Evolutionary conservation across 2,113 vertebrate species (phyloP), one percentile per base, ranked within the genome.

Genomic region (Paralichthys olivaceus): DNA sequence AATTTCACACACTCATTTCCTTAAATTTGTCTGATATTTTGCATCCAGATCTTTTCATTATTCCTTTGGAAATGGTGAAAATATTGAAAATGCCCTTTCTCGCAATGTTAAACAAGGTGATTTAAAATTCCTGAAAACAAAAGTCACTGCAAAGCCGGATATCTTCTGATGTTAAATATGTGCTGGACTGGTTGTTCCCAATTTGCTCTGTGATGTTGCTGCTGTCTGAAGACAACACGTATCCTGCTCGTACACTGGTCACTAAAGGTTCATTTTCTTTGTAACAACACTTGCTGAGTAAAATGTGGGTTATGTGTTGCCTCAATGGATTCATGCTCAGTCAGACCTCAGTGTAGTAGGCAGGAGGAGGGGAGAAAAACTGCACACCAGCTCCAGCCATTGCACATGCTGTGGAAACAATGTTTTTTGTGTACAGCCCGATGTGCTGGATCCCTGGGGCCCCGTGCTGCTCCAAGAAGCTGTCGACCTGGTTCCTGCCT

Each of bases 361-460:
- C 81, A 1, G 84, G 4, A 0, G 97, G 97, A 26, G 97, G 96
- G 0, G 81, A 91, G 87, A 97, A 93, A 80, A 99, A 96, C 61
- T 58, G 82, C 0, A 91, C 96, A 0, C 97, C 96, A 0, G 72
- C 87, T 59, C 81, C 51, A 0, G 87, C 84, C 94, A 96, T 90
- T 3, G 78, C 54, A 8, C 88, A 71, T 5, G 94, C 93, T 0
- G 96, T 91, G 13, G 89, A 69, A 11, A 97, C 0, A 0, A 99
- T 98, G 75, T 97, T 82, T 0, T 91, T 69, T 0, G 97, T 97
- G 91, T 93, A 90, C 47, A 99, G 93, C 0, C 93, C 97, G 0
- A 98, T 92, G 0, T 98, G 98, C 88, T 98, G 97, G 87, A 99
- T 95, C 1, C 98, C 97, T 0, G 96, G 93, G 0, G 95, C 94